Base-by-base conservation (phyloP, 2,113 vertebrate genomes). In the Pteropus alecto region DNA sequence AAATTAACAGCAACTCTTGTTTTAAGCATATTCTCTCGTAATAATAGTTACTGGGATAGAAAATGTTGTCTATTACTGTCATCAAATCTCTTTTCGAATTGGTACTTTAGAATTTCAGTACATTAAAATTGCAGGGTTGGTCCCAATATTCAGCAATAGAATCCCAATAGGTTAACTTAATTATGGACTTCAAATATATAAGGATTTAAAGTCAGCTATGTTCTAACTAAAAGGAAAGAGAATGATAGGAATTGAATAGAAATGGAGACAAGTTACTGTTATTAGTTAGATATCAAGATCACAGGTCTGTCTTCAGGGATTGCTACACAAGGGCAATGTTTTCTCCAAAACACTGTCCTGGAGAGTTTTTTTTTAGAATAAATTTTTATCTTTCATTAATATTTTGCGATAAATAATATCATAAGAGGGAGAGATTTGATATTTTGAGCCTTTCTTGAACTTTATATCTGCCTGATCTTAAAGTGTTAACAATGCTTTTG, bases 1-100 rank as follows among this genome's bases (percentile, higher is more conserved):
- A 96, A 97, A 96, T 96, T 94, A 97, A 70, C 19, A 78, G 73
- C 63, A 95, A 91, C 58, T 90, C 63, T 63, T 85, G 33, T 84
- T 82, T 41, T 77, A 95, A 81, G 35, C 65, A 68, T 93, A 96
- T 76, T 82, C 58, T 93, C 28, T 94, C 92, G 88, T 94, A 97
- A 93, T 95, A 93, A 91, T 93, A 90, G 76, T 88, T 89, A 83
- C 68, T 87, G 63, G 28, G 71, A 74, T 92, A 96, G 93, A 93
- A 97, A 86, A 96, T 97, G 82, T 73, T 93, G 79, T 91, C 67
- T 89, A 87, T 95, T 94, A 91, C 46, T 33, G 90, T 63, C 38
- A 94, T 92, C 38, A 91, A 78, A 73, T 90, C 89, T 93, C 56
- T 95, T 85, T 60, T 76, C 51, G 38, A 85, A 96, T 74, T 90